These are phyloP conservation scores for Takifugu rubripes DNA, from an alignment of 2,797 vertebrate genomes.

Conservation along the genomic window DNA sequence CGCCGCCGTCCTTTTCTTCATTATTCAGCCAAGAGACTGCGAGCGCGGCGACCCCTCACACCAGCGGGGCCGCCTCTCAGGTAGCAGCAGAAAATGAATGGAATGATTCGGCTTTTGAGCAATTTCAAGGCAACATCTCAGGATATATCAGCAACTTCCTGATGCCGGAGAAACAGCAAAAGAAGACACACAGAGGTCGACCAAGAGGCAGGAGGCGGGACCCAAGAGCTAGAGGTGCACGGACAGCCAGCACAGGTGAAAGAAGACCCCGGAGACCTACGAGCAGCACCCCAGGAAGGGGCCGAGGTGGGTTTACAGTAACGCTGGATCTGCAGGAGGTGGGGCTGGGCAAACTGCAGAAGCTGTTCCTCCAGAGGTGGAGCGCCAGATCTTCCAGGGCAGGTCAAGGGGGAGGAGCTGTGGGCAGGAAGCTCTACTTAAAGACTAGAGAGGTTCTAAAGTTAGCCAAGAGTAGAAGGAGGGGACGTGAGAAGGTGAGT, in stretches of 20 bases:
- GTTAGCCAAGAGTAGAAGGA: constrained; percentile 23
- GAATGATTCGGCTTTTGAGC: constrained; percentile 28
- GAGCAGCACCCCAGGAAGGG: constrained; percentile 3
- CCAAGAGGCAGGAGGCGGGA: constrained; percentile 5
- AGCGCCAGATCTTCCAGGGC: constrained; percentile 15
- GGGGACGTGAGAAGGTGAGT: constrained; percentile 16
- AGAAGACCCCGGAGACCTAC: constrained; percentile 22
- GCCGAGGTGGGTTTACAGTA: constrained; percentile 30
- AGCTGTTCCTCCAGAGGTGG: constrained; percentile 37
- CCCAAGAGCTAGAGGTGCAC: not conserved
- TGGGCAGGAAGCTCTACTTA: constrained; percentile 54
- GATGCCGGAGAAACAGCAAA: constrained; percentile 20
- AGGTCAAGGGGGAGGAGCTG: constrained; percentile 62
- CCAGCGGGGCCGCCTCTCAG: not conserved
- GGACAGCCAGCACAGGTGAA: constrained; percentile 2
- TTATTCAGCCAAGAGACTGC: not conserved
- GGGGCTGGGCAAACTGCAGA: constrained; percentile 38
- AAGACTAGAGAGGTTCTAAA: constrained; percentile 44
- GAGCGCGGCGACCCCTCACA: not conserved
- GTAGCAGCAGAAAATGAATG: not conserved
- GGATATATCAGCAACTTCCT: constrained; percentile 74
- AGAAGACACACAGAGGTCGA: not conserved
- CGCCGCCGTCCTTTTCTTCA: not conserved
- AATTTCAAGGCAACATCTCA: constrained; percentile 70
- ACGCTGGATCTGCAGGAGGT: constrained; percentile 40